Conservation (phyloP, 2,888 invertebrate species). For the Sepiola atlantica region DNA sequence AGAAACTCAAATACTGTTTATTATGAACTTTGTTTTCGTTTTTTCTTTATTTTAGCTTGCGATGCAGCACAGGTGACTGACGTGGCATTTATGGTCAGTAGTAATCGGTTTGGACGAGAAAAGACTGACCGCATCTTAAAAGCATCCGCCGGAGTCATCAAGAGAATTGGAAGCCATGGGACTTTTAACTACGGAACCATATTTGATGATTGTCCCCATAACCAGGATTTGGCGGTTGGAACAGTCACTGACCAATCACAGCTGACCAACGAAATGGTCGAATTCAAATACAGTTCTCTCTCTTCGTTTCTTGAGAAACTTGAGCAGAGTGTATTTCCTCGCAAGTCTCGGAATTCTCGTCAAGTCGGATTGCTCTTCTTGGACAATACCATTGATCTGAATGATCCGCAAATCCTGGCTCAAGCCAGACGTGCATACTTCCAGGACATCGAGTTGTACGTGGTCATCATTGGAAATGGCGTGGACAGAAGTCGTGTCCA, state of each 20-base stretch:
- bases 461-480: not conserved
- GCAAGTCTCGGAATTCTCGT: not conserved
- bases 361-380: conserved; percentile 10
- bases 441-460: not conserved
- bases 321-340: not conserved
- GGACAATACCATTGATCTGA: not conserved
- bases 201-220: not conserved
- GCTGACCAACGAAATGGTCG: not conserved
- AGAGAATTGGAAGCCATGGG: not conserved
- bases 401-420: not conserved
- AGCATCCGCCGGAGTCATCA: not conserved
- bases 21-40: not conserved
- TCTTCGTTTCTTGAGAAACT: not conserved
- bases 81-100: not conserved
- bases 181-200: not conserved
- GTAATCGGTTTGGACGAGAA: not conserved
- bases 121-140: not conserved
- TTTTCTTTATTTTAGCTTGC: not conserved
- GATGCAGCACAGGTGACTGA: not conserved
- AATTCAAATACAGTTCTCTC: not conserved
- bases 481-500: not conserved
- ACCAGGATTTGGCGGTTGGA: not conserved
- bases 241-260: not conserved
- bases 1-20: too few relatives aligned
- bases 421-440: not conserved